Base-by-base conservation (phyloP, 1,140 invertebrate genomes). In the Heliconius himera region DNA sequence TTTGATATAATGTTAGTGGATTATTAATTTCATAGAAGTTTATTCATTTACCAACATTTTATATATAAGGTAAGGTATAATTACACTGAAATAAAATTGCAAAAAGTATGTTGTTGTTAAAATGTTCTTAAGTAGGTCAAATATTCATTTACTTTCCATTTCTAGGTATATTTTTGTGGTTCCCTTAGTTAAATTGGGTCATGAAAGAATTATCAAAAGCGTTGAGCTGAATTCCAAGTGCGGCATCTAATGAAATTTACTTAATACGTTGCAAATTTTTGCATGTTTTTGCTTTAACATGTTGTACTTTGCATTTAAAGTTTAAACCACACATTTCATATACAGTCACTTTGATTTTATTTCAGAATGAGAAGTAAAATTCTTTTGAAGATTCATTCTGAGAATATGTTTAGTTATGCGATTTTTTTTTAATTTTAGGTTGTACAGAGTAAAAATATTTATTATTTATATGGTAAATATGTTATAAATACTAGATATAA, bases 81-180 rank as follows among this genome's bases (percentile, higher is more conserved):
- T 60, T 60, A 60, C 9, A 60, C 8, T 22, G 54, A 60, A 22
- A 60, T 54, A 60, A 22, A 22, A 8, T 60, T 60, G 9, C 54
- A 60, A 60, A 60, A 60, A 60, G 9, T 60, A 22, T 22, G 6
- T 60, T 60, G 9, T 22, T 60, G 9, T 9, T 51, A 60, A 60
- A 60, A 60, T 60, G 54, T 74, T 74, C 9, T 74, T 9, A 74
- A 74, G 49, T 33, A 74, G 73, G 22, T 54, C 33, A 54, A 73
- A 73, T 73, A 73, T 49, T 46, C 38, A 73, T 73, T 73, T 41
- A 60, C 54, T 60, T 60, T 60, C n/a, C 54, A 60, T 60, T 60
- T 60, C n/a, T 60, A 60, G 54, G 54, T 60, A 22, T 22, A 60
- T 60, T 60, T n/a, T 60, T 60, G 54, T 41, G 26, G 72, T 73